Evolutionary conservation across 2,113 vertebrate species (phyloP).

Genomic region (Heteronetta atricapilla): DNA sequence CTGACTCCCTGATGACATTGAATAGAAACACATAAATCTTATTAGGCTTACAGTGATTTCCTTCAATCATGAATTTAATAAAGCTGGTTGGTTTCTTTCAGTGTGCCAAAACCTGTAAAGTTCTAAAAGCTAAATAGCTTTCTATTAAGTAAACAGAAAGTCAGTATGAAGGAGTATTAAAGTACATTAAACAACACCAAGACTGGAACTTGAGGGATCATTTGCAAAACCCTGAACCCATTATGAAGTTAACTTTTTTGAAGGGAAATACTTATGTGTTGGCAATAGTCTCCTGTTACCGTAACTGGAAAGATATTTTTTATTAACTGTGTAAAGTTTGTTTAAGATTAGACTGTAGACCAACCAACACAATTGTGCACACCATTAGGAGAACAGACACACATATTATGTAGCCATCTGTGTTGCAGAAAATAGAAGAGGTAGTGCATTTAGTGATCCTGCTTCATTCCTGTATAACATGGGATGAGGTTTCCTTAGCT

Average conservation of each 20-base stretch:
- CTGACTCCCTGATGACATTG: slow-evolving; percentile 22
- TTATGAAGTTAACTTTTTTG: background rate
- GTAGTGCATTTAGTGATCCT: background rate
- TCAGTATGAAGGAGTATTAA: background rate
- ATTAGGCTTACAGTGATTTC: slow-evolving; percentile 48
- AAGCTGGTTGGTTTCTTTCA: slow-evolving; percentile 9
- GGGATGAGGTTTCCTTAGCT: background rate
- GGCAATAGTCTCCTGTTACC: background rate
- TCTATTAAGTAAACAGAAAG: slow-evolving; percentile 44
- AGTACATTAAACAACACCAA: background rate
- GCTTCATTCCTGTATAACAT: background rate
- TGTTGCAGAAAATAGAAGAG: background rate
- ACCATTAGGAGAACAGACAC: background rate
- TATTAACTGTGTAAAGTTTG: background rate
- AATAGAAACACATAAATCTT: slow-evolving; percentile 53
- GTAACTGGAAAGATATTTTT: background rate
- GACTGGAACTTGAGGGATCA: background rate
- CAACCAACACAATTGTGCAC: background rate
- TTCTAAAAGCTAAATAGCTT: slow-evolving; percentile 33
- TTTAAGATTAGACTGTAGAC: background rate
- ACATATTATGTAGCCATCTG: background rate
- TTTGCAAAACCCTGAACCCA: background rate
- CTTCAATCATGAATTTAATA: slow-evolving; percentile 50
- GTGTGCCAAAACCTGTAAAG: slow-evolving; percentile 25
- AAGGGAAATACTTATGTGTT: background rate